Evolutionary conservation across 2,113 vertebrate species (phyloP).

Genomic region (Myrmophylax atrothorax): DNA sequence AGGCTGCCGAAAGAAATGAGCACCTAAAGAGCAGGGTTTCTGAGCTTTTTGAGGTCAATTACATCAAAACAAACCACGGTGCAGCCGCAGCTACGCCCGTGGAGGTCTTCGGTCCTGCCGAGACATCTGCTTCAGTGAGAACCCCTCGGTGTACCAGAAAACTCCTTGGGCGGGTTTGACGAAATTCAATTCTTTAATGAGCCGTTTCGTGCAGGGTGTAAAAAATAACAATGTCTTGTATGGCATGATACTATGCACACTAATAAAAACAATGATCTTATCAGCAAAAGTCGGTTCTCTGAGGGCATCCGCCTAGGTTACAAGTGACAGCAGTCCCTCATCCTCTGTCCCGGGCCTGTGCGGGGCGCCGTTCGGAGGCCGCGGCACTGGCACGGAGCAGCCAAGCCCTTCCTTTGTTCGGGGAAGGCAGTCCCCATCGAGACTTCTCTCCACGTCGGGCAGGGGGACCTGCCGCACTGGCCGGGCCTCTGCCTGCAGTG

Average conservation of each 20-base stretch:
- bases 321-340: background rate
- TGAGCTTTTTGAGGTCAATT: background rate
- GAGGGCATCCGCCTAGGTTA: background rate
- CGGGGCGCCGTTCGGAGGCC: too few species aligned
- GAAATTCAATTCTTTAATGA: background rate
- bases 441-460: too few species aligned
- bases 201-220: background rate
- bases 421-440: accelerated
- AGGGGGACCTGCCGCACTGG: too few species aligned
- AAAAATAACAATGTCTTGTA: background rate
- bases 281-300: background rate
- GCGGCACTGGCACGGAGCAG: too few species aligned
- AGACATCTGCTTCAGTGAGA: background rate
- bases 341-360: accelerated
- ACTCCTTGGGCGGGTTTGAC: background rate
- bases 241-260: background rate
- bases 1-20: background rate
- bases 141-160: background rate
- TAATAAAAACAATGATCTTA: constrained; percentile 2
- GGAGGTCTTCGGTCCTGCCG: background rate
- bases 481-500: background rate
- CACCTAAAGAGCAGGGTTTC: background rate
- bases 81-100: background rate
- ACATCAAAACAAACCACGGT: background rate
- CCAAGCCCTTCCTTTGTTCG: background rate